phyloP scores from a whole-genome alignment of 2,113 vertebrate species.

The Ameiurus melas region DNA sequence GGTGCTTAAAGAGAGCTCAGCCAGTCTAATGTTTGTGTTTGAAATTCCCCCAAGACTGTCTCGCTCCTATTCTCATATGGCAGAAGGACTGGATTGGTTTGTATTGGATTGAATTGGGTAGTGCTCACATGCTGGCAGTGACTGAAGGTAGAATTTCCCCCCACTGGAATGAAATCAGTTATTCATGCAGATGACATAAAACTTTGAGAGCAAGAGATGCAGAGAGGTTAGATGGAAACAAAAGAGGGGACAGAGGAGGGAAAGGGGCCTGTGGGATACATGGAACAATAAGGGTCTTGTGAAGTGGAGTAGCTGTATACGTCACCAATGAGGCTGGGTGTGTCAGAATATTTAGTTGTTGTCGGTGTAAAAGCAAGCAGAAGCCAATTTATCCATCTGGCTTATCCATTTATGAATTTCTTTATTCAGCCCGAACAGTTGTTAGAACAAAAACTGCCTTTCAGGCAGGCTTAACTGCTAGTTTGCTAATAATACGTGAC shows the following conservation, averaged over 20 bases:
- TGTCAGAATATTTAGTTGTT: neutral
- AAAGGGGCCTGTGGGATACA: neutral
- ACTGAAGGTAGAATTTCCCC: conserved; percentile 54
- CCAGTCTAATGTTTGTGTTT: conserved; percentile 42
- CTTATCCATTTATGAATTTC: neutral
- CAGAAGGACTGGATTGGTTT: conserved; percentile 31
- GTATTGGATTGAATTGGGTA: conserved; percentile 41
- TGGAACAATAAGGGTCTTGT: neutral
- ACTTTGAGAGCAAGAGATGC: conserved; percentile 49
- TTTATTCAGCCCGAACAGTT: neutral
- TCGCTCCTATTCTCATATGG: conserved; percentile 12
- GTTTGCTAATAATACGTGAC: neutral
- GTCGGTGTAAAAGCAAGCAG: neutral
- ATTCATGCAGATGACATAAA: conserved; percentile 64
- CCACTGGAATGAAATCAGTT: conserved; percentile 60
- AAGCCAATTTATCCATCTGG: neutral
- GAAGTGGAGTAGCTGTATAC: neutral
- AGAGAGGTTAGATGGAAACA: neutral
- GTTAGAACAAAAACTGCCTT: neutral
- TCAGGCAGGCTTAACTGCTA: neutral
- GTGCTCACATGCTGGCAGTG: conserved; percentile 31
- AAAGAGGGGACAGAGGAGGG: neutral
- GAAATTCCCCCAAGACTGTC: conserved; percentile 31
- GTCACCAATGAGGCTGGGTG: neutral
- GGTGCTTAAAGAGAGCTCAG: conserved; percentile 40